phyloP scores from a whole-genome alignment of 2,113 vertebrate genomes.

The Nasalis larvatus region DNA sequence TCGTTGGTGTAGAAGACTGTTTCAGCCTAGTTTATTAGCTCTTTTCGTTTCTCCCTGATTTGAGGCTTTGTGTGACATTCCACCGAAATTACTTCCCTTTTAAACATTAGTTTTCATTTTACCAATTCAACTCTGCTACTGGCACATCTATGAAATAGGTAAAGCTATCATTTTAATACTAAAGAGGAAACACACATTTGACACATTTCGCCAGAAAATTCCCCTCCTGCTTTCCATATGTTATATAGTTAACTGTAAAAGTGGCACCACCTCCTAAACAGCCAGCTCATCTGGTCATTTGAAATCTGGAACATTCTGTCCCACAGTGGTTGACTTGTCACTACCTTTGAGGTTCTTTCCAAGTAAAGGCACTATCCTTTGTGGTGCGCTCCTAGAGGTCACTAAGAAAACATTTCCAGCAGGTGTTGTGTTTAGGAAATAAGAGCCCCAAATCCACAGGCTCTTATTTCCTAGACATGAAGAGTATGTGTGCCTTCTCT shows the following conservation, averaged over 20 bases:
- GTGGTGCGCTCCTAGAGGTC: background rate
- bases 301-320: background rate
- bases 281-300: background rate
- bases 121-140: background rate
- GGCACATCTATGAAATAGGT: background rate
- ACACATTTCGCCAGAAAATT: background rate
- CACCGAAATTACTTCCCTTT: background rate
- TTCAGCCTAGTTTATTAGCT: background rate
- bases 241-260: background rate
- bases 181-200: background rate
- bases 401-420: background rate
- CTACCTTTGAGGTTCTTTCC: background rate
- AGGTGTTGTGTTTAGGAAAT: background rate
- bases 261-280: too few species aligned
- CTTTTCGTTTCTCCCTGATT: background rate
- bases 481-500: background rate
- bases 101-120: background rate
- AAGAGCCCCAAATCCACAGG: background rate
- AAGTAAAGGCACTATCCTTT: background rate
- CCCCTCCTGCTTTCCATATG: fast-evolving
- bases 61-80: background rate
- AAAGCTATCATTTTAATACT: background rate
- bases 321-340: background rate
- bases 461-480: background rate
- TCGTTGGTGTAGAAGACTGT: background rate